These are phyloP conservation scores for Anthonomus grandis DNA, from an alignment of 1,140 invertebrate genomes.

Conservation along the genomic window DNA sequence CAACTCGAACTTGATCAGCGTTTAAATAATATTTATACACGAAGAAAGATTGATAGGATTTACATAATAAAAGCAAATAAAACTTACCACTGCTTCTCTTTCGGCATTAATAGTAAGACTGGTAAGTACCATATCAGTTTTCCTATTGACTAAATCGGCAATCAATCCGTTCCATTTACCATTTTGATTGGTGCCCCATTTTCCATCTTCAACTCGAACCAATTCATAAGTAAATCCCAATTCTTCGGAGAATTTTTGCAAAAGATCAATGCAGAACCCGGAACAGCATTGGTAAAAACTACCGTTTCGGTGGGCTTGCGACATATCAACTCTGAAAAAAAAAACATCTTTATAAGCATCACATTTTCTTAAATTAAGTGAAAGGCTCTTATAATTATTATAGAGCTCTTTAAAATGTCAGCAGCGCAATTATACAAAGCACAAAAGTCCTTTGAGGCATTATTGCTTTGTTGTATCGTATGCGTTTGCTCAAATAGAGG, in stretches of 20 bases:
- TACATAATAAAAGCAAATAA: neutral
- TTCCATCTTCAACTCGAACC: conserved; percentile 88
- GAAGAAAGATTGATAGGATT: neutral
- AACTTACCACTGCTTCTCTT: conserved; percentile 73
- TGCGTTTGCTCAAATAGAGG: too few relatives aligned
- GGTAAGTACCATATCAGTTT: conserved; percentile 95
- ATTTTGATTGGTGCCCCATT: conserved; percentile 90
- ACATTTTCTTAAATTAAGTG: too few relatives aligned
- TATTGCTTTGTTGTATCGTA: too few relatives aligned
- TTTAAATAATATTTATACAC: too few relatives aligned
- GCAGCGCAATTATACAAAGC: too few relatives aligned
- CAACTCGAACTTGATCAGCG: too few relatives aligned
- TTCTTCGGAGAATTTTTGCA: conserved; percentile 87
- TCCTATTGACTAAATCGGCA: conserved; percentile 86
- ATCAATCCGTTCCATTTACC: conserved; percentile 97
- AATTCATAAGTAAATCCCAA: conserved; percentile 95
- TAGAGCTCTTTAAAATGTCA: too few relatives aligned
- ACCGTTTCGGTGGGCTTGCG: conserved; percentile 74
- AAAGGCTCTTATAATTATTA: too few relatives aligned
- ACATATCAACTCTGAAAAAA: conserved; percentile 69
- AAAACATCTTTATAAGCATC: too few relatives aligned
- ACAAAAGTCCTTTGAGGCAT: too few relatives aligned
- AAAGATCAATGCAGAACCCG: conserved; percentile 95
- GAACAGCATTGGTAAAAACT: conserved; percentile 92
- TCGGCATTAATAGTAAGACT: conserved; percentile 97